Percentiles rank a stretch among this genome's conserved stretches.
Evolutionary conservation across 2,888 invertebrate species (phyloP).

Genomic region (Pyralis farinalis): DNA sequence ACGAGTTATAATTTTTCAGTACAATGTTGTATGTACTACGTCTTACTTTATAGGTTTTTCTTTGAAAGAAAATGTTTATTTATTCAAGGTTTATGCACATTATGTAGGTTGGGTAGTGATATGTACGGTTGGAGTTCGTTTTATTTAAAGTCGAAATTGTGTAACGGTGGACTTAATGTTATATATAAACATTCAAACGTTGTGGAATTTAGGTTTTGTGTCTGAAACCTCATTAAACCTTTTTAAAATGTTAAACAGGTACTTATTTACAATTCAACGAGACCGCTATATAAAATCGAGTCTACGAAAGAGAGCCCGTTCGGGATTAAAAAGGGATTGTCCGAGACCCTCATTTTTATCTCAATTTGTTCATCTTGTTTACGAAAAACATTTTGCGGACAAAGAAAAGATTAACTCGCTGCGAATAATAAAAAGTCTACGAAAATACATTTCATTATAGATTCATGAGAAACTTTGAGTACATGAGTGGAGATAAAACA

Average conservation of each 20-base stretch:
- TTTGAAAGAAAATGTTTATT: too few species aligned
- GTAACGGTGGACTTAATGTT: too few species aligned
- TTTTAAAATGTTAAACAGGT: slow-evolving; percentile 29
- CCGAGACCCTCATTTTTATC: slow-evolving; percentile 57
- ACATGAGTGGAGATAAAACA: slow-evolving; percentile 11
- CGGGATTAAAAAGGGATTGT: slow-evolving; percentile 61
- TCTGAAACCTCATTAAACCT: slow-evolving; percentile 27
- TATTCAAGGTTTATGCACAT: too few species aligned
- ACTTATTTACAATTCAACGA: slow-evolving; percentile 44
- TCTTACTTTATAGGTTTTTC: too few species aligned
- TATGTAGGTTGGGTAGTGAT: too few species aligned
- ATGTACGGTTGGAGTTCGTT: too few species aligned
- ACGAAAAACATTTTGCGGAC: slow-evolving; percentile 51
- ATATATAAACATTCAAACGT: too few species aligned
- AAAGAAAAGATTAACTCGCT: slow-evolving; percentile 48
- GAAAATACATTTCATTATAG: slow-evolving; percentile 28
- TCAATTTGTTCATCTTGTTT: slow-evolving; percentile 59
- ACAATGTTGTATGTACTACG: too few species aligned
- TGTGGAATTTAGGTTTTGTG: slow-evolving; percentile 10
- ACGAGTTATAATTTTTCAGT: too few species aligned
- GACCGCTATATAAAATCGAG: slow-evolving; percentile 41
- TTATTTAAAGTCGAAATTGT: too few species aligned
- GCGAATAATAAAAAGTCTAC: slow-evolving; percentile 35
- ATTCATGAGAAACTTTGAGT: slow-evolving; percentile 27
- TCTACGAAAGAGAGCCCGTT: slow-evolving; percentile 39